These are phyloP conservation scores for Chaitophorus viminalis DNA, from an alignment of 2,888 invertebrate genomes.

Conservation along the genomic window DNA sequence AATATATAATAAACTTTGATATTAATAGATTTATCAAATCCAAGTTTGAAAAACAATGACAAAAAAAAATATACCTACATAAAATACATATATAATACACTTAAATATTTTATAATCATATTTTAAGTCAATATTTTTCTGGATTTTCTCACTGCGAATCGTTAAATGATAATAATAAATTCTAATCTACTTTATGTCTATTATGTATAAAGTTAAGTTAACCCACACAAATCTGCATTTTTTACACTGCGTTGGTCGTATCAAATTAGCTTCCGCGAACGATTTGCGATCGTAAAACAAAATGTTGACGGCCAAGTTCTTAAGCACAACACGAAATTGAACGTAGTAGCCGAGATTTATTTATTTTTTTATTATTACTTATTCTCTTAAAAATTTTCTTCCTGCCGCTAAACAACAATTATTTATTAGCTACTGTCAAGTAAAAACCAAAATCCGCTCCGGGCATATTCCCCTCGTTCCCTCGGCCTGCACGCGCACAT, in stretches of 20 bases:
- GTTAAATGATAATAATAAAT: neutral
- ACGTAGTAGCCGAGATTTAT: constrained; percentile 40
- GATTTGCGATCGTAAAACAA: constrained; percentile 48
- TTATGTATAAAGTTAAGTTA: neutral
- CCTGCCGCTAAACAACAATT: neutral
- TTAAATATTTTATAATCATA: neutral
- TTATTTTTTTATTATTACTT: constrained; percentile 41
- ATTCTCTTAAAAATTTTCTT: constrained; percentile 13
- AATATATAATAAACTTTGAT: neutral
- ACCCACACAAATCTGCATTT: constrained; percentile 36
- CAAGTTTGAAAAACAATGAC: neutral
- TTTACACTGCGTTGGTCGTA: constrained; percentile 47
- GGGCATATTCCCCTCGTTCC: constrained; percentile 24
- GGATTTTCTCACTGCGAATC: neutral
- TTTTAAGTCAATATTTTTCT: neutral
- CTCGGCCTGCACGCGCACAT: neutral
- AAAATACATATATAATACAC: neutral
- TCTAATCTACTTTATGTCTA: constrained; percentile 11
- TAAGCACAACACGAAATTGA: constrained; percentile 20
- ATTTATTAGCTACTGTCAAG: constrained; percentile 51
- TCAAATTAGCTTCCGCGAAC: constrained; percentile 36
- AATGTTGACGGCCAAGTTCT: constrained; percentile 24
- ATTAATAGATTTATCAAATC: neutral
- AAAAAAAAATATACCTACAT: neutral
- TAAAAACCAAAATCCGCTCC: constrained; percentile 44